Evolutionary conservation across 30 jellyfish, hydroid and myxozoan species (phyloP), one percentile per base, ranked within the genome.

Genomic region (Hydra vulgaris): DNA sequence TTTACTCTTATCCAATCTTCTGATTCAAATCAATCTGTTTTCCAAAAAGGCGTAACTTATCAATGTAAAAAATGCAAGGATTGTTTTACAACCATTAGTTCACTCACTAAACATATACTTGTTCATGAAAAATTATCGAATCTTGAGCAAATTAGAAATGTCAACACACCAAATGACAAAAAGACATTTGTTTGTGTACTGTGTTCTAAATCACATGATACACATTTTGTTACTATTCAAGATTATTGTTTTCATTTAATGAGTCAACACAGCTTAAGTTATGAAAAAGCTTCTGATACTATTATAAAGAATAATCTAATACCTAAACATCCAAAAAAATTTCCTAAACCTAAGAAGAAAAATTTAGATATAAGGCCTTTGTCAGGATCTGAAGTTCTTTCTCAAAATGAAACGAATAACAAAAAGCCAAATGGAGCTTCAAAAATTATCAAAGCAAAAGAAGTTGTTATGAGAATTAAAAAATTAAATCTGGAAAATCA

Each of bases 1-100:
- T 3, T 40, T 12, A 40, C 5, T 40, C 61, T 40, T 12, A 40
- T 40, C 12, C 61, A 40, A 40, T 40, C 61, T 12, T 40, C 61
- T 40, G 61, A 5, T 40, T 40, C 61, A 40, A 40, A 3, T 40
- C 61, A 40, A 40, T 40, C 61, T 40, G 85, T 89, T 40, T 26
- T 84, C 16, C 96, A 88, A 71, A 77, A 74, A 22, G 55, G 67
- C 53, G 71, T 72, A 54, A 88, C 68, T 26, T 88, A 83, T 74
- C 92, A 88, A 27, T 88, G 96, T 80, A 73, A 83, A 71, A 83
- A 84, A 53, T 88, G 96, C 55, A 78, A 71, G 21, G 96, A 88
- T 54, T 83, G 76, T 21, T 88, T 88, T 61, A 66, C 83, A 70
- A 88, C 89, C 53, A 84, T 88, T 90, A 66, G 96, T 20, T 78